Evolutionary conservation across 2,888 invertebrate species (phyloP).

Genomic region (Archaeoteleia sp.): DNA sequence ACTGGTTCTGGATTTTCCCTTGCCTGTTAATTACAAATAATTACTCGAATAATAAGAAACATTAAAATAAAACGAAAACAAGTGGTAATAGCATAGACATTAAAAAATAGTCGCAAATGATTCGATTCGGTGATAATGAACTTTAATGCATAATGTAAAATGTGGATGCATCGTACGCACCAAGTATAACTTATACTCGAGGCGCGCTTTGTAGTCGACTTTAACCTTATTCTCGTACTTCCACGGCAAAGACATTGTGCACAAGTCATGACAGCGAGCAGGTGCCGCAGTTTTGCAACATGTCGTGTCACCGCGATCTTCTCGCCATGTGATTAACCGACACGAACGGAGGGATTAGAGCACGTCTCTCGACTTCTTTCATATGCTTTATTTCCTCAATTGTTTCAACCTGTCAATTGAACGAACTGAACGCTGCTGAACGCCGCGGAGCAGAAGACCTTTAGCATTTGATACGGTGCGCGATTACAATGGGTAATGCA

Average conservation of each 20-base stretch:
- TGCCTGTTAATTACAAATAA: slow-evolving; percentile 75
- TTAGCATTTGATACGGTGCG: too few species aligned
- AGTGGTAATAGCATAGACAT: too few species aligned
- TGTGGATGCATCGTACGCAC: slow-evolving; percentile 68
- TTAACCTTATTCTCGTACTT: slow-evolving; percentile 70
- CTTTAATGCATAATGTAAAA: not conserved
- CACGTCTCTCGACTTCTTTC: slow-evolving; percentile 2
- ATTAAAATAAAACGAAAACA: too few species aligned
- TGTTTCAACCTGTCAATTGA: slow-evolving; percentile 7
- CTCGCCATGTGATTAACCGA: slow-evolving; percentile 17
- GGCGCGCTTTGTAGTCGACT: slow-evolving; percentile 77
- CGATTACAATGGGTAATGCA: too few species aligned
- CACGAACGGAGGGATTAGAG: not conserved
- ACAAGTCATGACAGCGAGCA: slow-evolving; percentile 63
- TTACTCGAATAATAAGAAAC: not conserved
- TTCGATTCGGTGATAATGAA: not conserved
- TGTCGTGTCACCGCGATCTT: slow-evolving; percentile 43
- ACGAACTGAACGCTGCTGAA: too few species aligned
- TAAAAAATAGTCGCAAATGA: slow-evolving; percentile 1
- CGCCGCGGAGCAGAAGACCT: too few species aligned
- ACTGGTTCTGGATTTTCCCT: slow-evolving; percentile 87
- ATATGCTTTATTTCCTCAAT: slow-evolving; percentile 15
- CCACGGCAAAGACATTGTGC: slow-evolving; percentile 68
- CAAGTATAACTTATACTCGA: slow-evolving; percentile 79
- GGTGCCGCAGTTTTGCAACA: slow-evolving; percentile 9